Conservation (phyloP, 2,888 invertebrate genomes). For the Punctoribates punctum region DNA sequence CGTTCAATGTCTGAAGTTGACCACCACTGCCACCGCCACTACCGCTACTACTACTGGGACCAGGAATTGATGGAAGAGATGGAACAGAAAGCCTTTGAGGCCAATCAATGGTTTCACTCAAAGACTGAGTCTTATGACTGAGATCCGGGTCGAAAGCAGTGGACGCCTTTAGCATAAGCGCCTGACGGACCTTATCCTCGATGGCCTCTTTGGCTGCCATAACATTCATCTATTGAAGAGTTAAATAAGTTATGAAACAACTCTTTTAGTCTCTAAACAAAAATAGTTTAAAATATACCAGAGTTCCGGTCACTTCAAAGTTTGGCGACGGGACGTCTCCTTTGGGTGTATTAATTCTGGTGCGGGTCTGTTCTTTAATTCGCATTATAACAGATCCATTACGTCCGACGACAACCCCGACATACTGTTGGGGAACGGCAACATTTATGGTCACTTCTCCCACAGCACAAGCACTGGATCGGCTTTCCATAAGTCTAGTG, state of each 20-base stretch:
- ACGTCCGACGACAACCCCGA: constrained; percentile 27
- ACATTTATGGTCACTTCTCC: constrained; percentile 4
- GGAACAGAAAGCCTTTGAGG: too few relatives aligned
- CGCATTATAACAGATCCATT: constrained; percentile 3
- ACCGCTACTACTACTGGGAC: too few relatives aligned
- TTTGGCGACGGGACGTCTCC: neutral
- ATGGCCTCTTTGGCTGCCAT: constrained; percentile 36
- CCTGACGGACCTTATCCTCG: constrained; percentile 7
- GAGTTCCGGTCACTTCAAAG: constrained; percentile 15
- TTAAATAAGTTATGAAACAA: too few relatives aligned
- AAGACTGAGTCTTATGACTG: neutral
- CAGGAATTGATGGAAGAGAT: too few relatives aligned
- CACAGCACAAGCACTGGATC: neutral
- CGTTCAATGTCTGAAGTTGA: too few relatives aligned
- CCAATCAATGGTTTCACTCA: neutral
- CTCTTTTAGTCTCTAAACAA: too few relatives aligned
- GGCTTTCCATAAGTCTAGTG: constrained; percentile 10
- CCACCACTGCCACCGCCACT: too few relatives aligned
- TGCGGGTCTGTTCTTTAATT: constrained; percentile 24
- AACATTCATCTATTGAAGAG: neutral
- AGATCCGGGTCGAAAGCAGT: neutral
- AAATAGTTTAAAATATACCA: neutral
- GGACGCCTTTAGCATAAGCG: neutral
- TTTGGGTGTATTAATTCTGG: constrained; percentile 27
- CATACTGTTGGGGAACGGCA: constrained; percentile 1